Evolutionary conservation across 2,888 invertebrate species (phyloP).

Genomic region (Arctia plantaginis): DNA sequence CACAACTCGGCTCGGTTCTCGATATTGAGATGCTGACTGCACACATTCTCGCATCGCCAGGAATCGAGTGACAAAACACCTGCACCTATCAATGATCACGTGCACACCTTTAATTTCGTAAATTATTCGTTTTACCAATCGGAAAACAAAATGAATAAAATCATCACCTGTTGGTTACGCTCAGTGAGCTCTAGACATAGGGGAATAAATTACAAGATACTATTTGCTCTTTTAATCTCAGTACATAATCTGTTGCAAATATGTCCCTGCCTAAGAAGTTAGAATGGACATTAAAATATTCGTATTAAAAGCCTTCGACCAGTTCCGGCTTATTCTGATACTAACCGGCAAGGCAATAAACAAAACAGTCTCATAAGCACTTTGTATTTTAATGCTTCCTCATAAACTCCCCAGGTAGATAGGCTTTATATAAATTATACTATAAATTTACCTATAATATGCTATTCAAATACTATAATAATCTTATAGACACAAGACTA

Average conservation of each 20-base stretch:
- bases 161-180: conserved; percentile 11
- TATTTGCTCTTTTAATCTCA: conserved; percentile 27
- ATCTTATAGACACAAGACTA: background rate
- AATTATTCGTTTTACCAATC: conserved; percentile 6
- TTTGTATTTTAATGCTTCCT: conserved; percentile 1
- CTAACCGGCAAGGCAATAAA: background rate
- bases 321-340: background rate
- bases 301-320: background rate
- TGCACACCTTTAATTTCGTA: background rate
- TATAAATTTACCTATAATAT: background rate
- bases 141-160: conserved; percentile 3
- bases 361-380: background rate
- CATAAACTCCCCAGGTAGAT: background rate
- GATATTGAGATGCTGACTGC: conserved; percentile 70
- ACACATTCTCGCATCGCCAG: conserved; percentile 66
- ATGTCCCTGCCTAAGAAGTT: conserved; percentile 27
- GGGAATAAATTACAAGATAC: conserved; percentile 18
- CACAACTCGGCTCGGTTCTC: conserved; percentile 61
- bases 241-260: conserved; percentile 18
- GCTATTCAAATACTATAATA: background rate
- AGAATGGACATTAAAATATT: background rate
- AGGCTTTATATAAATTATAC: background rate
- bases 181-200: conserved; percentile 16
- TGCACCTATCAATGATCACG: conserved; percentile 52
- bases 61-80: conserved; percentile 75